Percentiles rank a stretch among this genome's conserved stretches.
Conservation (phyloP, 2,888 invertebrate species). For the Limnephilus auricula region DNA sequence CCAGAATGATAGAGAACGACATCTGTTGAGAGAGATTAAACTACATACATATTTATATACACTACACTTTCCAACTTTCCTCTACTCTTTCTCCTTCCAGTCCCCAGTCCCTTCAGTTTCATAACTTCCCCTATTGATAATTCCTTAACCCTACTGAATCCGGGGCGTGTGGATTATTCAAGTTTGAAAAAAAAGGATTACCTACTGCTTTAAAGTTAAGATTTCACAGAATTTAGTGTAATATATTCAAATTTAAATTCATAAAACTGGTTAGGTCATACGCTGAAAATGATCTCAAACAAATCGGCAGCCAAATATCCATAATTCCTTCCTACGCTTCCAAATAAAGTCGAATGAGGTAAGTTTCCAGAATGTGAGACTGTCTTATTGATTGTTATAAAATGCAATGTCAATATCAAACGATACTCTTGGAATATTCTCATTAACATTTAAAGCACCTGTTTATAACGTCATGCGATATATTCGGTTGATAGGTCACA, state of each 20-base stretch:
- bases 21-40: no score
- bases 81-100: no score
- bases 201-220: no score
- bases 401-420: conserved; percentile 6
- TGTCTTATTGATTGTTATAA: neutral
- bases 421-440: neutral
- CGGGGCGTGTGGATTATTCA: no score
- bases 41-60: no score
- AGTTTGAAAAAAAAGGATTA: no score
- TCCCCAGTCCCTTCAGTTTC: no score
- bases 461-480: neutral
- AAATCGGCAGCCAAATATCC: neutral
- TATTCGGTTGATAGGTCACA: neutral
- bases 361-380: neutral
- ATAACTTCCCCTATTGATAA: no score
- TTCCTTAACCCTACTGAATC: no score
- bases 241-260: neutral
- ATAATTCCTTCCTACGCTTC: neutral
- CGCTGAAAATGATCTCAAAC: neutral
- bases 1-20: no score
- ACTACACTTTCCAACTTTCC: no score
- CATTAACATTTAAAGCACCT: conserved; percentile 2
- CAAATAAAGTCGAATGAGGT: neutral
- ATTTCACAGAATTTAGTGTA: neutral
- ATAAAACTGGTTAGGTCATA: neutral